Base-by-base conservation (phyloP, 2,888 invertebrate genomes). In the Phortica magna region DNA sequence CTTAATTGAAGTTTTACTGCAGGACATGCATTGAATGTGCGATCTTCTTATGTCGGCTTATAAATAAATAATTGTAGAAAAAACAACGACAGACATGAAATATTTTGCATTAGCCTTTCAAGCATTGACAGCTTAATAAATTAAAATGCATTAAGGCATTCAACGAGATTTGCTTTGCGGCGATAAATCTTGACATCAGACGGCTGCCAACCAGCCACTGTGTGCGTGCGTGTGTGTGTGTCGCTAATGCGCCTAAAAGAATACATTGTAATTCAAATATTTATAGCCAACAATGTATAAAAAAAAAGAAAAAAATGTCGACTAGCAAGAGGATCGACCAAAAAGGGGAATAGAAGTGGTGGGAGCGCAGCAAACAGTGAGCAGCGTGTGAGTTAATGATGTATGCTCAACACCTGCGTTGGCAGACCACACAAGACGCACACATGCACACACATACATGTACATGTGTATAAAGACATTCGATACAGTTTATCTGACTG, bases 241-340 rank as follows among this genome's bases (percentile, higher is more conserved):
- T 17, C 43, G 12, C 31, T 39, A 64, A 68, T 55, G 31, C n/a
- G 55, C 43, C 70, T 19, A 7, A 42, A 68, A 68, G 83, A 87
- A 87, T 82, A 86, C 84, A 87, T 84, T 87, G 87, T 86, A 86
- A 87, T 86, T 86, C 85, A 85, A 85, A 85, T 85, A 84, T 87
- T 87, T 87, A 85, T 87, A 83, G 87, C 84, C 84, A 85, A 87
- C 85, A 87, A 82, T 85, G 85, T 84, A n/a, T n/a, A n/a, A 86
- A 87, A 85, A 85, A 86, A 82, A 87, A 81, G 85, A 86, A 85
- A 86, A 87, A 85, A 86, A 81, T 84, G 85, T 87, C 84, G 83
- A 82, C 83, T 81, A 80, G 17, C 48, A 31, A 39, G 31, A 48
- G 19, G 6, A 55, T 7, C 19, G 7, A 22, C 22, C 55, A 55